These are phyloP conservation scores for Acrocephalus kingi DNA, from an alignment of 2,113 vertebrate species.

Conservation along the genomic window DNA sequence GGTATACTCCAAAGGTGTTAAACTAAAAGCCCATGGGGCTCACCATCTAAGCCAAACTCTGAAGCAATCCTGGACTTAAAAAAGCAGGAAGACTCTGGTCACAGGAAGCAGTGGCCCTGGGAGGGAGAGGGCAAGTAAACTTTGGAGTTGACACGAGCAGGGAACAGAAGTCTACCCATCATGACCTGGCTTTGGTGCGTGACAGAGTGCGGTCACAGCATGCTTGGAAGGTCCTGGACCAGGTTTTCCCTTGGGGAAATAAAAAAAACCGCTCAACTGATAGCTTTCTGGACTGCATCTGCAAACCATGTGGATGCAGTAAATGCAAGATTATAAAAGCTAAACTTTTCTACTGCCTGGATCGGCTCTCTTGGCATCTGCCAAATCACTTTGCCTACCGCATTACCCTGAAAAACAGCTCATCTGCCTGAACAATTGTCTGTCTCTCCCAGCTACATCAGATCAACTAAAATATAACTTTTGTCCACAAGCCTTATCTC, in stretches of 20 bases:
- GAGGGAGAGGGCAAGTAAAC: not conserved
- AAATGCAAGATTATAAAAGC: not conserved
- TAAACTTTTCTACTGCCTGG: not conserved
- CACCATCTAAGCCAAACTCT: not conserved
- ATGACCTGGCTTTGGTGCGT: not conserved
- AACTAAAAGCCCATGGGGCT: rapidly evolving
- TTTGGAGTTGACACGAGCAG: rapidly evolving
- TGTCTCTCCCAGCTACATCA: not conserved
- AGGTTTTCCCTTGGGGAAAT: not conserved
- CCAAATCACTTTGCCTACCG: not conserved
- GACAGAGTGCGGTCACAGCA: rapidly evolving
- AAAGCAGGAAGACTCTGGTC: not conserved
- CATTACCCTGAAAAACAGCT: not conserved
- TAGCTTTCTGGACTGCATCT: not conserved
- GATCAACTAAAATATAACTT: not conserved
- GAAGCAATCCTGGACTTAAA: not conserved
- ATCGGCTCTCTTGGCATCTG: not conserved
- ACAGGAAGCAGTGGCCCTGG: rapidly evolving
- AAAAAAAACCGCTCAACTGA: rapidly evolving
- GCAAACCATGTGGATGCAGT: not conserved
- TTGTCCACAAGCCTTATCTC: not conserved
- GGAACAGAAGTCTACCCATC: not conserved
- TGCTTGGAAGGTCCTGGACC: not conserved
- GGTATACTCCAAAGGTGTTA: not conserved
- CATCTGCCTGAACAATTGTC: not conserved